A percentile compares a stretch with the other conserved stretches of the same genome.
Evolutionary conservation across 2,888 invertebrate species (phyloP).

Genomic region (Oligia strigilis): DNA sequence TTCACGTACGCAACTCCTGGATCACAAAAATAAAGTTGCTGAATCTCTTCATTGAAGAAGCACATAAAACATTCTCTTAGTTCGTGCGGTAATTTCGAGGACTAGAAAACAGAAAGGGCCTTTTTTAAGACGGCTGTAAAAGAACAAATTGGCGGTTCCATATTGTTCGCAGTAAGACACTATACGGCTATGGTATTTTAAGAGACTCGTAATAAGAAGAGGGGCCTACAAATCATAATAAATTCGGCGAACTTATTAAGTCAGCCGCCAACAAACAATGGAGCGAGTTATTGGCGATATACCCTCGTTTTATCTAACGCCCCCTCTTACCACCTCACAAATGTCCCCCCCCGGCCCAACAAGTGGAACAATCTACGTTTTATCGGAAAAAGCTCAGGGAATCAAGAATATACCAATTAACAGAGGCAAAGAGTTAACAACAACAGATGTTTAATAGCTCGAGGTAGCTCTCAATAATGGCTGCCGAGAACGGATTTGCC

Average conservation of each 20-base stretch:
- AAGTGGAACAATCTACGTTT: slow-evolving; percentile 86
- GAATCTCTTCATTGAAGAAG: slow-evolving; percentile 66
- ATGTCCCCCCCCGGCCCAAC: slow-evolving; percentile 75
- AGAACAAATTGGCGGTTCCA: slow-evolving; percentile 75
- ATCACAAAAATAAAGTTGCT: slow-evolving; percentile 68
- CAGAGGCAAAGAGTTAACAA: slow-evolving; percentile 79
- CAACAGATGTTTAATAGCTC: slow-evolving; percentile 72
- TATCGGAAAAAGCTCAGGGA: slow-evolving; percentile 87
- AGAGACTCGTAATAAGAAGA: slow-evolving; percentile 86
- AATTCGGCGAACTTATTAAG: slow-evolving; percentile 90
- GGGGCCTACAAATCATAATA: slow-evolving; percentile 89
- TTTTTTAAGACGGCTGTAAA: slow-evolving; percentile 77
- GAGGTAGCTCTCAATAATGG: slow-evolving; percentile 66
- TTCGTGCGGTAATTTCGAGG: slow-evolving; percentile 68
- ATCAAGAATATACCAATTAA: slow-evolving; percentile 87
- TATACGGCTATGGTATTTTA: slow-evolving; percentile 78
- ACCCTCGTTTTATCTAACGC: slow-evolving; percentile 86
- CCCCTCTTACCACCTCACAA: slow-evolving; percentile 70
- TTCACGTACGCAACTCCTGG: slow-evolving; percentile 62
- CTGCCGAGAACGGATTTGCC: slow-evolving; percentile 56
- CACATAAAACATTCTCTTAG: slow-evolving; percentile 70
- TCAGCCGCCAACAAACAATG: slow-evolving; percentile 89
- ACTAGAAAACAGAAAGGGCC: slow-evolving; percentile 67
- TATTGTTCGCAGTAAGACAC: slow-evolving; percentile 73
- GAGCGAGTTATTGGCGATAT: slow-evolving; percentile 89